phyloP scores from a whole-genome alignment of 2,113 vertebrate species.

The Heterocephalus glaber region DNA sequence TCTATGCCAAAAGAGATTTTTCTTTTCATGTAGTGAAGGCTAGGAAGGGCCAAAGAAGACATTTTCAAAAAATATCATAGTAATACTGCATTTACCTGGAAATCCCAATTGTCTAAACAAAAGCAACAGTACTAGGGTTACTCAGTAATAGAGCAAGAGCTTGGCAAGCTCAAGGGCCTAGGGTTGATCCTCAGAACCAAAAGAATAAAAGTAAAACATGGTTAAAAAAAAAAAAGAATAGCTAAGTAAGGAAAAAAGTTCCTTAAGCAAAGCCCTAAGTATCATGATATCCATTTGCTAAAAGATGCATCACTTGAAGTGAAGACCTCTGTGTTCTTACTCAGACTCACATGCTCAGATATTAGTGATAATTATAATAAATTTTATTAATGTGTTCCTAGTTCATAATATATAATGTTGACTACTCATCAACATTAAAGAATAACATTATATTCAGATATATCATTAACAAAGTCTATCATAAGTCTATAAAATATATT shows the following conservation, averaged over 20 bases:
- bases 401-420: too few species aligned
- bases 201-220: not conserved
- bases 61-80: not conserved
- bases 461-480: not conserved
- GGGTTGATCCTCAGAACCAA: not conserved
- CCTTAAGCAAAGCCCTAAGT: not conserved
- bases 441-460: not conserved
- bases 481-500: not conserved
- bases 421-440: not conserved
- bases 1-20: constrained; percentile 32
- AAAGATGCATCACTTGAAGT: not conserved
- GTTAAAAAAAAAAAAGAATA: not conserved
- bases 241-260: not conserved
- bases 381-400: not conserved
- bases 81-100: not conserved
- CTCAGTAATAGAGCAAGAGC: not conserved
- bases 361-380: not conserved
- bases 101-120: not conserved
- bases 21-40: not conserved
- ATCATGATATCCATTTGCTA: not conserved
- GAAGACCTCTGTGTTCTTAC: not conserved
- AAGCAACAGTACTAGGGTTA: not conserved
- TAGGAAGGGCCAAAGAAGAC: not conserved
- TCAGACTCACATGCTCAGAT: not conserved
- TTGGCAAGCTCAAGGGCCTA: not conserved